Evolutionary conservation across 2,113 vertebrate genomes (phyloP), one percentile per base, ranked within the genome.

Genomic region (Dicentrarchus labrax): DNA sequence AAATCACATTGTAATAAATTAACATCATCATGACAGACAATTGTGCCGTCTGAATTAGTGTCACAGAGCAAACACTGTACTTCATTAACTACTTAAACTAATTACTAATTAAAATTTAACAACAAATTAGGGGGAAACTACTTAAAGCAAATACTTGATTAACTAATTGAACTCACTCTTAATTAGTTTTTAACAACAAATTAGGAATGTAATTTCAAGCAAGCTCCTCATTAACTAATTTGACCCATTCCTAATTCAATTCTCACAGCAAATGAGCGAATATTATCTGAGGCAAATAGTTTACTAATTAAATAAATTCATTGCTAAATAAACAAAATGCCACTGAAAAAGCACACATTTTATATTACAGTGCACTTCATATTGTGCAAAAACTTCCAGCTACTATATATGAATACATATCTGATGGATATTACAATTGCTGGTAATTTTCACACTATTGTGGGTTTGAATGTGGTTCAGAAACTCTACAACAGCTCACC

Each of bases 101-200:
- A 82, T 78, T 75, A 72, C 50, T 30, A 30, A 67, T 75, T 47
- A 16, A 59, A 66, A 68, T 67, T 48, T 59, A 47, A 38, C 53
- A 54, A 86, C 66, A 83, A 79, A 84, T 73, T 60, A 80, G 24
- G 21, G 9, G 10, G 47, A 62, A 6, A n/a, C 51, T 67, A 72
- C 57, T 66, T 51, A 24, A 72, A 80, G 48, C 73, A 82, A 84
- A 86, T 62, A 87, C 59, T 62, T 51, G 15, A 86, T 72, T 73
- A 72, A 70, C 76, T 70, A 78, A 86, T 76, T 79, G 43, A 80
- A 72, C 72, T n/a, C 57, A 84, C 81, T 87, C 70, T 72, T 83
- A 79, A 90, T 90, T 85, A 82, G 66, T 19, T 84, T 30, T 64
- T 45, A 84, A 79, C 74, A 82, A 60, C 62, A 86, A 80, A 91